Evolutionary conservation across 2,888 invertebrate genomes (phyloP).

Genomic region (Apocheima hispidaria): DNA sequence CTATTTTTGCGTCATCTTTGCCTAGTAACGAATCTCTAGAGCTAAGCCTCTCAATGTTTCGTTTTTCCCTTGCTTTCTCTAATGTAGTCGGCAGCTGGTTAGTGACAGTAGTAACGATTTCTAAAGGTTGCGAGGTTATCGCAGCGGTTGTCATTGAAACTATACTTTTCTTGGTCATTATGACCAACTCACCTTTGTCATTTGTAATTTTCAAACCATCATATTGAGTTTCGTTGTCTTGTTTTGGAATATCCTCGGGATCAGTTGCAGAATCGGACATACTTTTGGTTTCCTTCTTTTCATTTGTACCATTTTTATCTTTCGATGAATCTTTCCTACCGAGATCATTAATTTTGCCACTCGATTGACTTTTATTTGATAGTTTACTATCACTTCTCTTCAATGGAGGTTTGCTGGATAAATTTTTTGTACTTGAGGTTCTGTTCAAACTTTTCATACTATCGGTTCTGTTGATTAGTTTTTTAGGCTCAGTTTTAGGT

Average conservation of each 20-base stretch:
- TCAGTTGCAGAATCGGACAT: slow-evolving; percentile 55
- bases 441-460: slow-evolving; percentile 76
- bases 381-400: slow-evolving; percentile 70
- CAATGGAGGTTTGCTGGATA: slow-evolving; percentile 72
- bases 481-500: slow-evolving; percentile 69
- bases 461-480: slow-evolving; percentile 73
- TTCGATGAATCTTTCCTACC: slow-evolving; percentile 59
- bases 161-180: slow-evolving; percentile 80
- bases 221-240: slow-evolving; percentile 81
- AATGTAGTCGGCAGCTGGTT: slow-evolving; percentile 81
- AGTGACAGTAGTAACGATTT: slow-evolving; percentile 84
- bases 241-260: slow-evolving; percentile 65
- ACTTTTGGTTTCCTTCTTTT: slow-evolving; percentile 45
- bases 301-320: slow-evolving; percentile 47
- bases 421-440: slow-evolving; percentile 74
- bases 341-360: slow-evolving; percentile 67
- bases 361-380: slow-evolving; percentile 66
- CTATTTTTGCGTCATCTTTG: slow-evolving; percentile 60
- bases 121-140: slow-evolving; percentile 84
- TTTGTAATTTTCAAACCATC: slow-evolving; percentile 70
- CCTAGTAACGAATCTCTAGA: slow-evolving; percentile 79
- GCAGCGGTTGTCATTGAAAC: slow-evolving; percentile 87
- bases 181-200: slow-evolving; percentile 75
- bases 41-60: slow-evolving; percentile 76
- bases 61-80: slow-evolving; percentile 82